Base-by-base conservation (phyloP, 2,888 invertebrate genomes). In the Amiota mariae region DNA sequence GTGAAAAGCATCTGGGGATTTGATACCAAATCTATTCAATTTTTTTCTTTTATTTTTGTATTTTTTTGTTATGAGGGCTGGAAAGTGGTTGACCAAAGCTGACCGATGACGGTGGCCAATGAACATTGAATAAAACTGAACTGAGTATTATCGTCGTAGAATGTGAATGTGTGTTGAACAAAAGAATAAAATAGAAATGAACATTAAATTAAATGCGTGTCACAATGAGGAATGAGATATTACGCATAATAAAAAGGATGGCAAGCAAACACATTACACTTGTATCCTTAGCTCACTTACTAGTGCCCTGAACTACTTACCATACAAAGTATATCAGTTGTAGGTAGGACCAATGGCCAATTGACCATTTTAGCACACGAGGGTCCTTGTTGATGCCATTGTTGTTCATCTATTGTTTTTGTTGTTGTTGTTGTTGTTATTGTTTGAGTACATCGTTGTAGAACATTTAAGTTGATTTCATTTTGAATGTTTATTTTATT, bases 401-500 rank as follows among this genome's bases (percentile, higher is more conserved):
- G 24, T 24, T 24, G 2, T 24, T 24, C 24, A 24, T 24, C 24
- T 24, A 24, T 24, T 2, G 1, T 36, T 36, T 2, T 36, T 36
- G 1, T 36, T 36, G 36, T 36, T 36, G 36, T 36, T 36, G 36
- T 36, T 36, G 3, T 6, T 36, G 36, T 36, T 36, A 6, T 36
- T 36, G 36, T 36, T 36, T 36, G 8, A 36, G 36, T 6, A 36
- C 8, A 36, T 24, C 66, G 78, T 71, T 70, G 74, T 79, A 77
- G 76, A 85, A 77, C 88, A 82, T 88, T 88, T 88, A 87, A 81
- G 79, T 85, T 87, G 86, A 88, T 88, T 87, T 86, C 84, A 81
- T 81, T 88, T 85, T 84, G 81, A 88, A 88, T 88, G 88, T 80
- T 88, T 87, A 86, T 88, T 88, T 88, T 88, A 87, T 87, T 87